A percentile compares a stretch with the other conserved stretches of the same genome.
phyloP scores from a whole-genome alignment of 1,140 invertebrate species.

The Psilanteris sp. region DNA sequence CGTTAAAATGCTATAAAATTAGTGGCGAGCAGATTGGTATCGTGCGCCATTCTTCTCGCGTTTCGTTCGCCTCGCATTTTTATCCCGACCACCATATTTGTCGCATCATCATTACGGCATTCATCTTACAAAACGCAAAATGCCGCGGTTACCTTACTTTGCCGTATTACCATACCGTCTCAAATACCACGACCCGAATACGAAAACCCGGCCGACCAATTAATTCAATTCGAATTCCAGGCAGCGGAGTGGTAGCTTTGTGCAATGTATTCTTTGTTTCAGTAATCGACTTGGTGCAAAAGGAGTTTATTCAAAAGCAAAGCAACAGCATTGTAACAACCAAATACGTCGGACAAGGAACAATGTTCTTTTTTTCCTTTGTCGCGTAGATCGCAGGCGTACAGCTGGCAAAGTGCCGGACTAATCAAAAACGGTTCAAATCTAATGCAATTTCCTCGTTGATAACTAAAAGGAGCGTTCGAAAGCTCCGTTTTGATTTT shows the following conservation, averaged over 20 bases:
- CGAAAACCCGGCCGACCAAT: constrained; percentile 36
- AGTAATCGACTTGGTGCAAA: constrained; percentile 28
- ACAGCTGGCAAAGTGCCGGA: constrained; percentile 38
- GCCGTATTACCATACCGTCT: constrained; percentile 21
- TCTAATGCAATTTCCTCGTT: constrained; percentile 31
- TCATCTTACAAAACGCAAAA: constrained; percentile 44
- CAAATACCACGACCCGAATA: constrained; percentile 49
- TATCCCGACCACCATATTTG: constrained; percentile 20
- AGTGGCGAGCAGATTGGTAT: neutral
- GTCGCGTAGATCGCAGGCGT: constrained; percentile 18
- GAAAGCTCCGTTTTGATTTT: no score
- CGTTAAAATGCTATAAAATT: constrained; percentile 16
- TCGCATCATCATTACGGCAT: constrained; percentile 44
- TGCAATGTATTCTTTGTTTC: constrained; percentile 51
- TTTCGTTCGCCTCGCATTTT: constrained; percentile 10
- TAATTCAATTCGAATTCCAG: constrained; percentile 48
- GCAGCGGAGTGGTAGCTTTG: constrained; percentile 22
- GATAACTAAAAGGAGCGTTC: neutral
- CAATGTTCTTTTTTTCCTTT: constrained; percentile 48
- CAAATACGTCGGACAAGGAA: constrained; percentile 64
- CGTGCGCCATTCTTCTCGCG: constrained; percentile 21
- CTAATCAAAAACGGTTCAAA: constrained; percentile 60
- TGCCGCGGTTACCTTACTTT: constrained; percentile 21
- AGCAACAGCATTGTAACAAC: constrained; percentile 47
- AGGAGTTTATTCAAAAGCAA: constrained; percentile 37